Conservation (phyloP, 2,888 invertebrate species). For the Synergus laeviventris region DNA sequence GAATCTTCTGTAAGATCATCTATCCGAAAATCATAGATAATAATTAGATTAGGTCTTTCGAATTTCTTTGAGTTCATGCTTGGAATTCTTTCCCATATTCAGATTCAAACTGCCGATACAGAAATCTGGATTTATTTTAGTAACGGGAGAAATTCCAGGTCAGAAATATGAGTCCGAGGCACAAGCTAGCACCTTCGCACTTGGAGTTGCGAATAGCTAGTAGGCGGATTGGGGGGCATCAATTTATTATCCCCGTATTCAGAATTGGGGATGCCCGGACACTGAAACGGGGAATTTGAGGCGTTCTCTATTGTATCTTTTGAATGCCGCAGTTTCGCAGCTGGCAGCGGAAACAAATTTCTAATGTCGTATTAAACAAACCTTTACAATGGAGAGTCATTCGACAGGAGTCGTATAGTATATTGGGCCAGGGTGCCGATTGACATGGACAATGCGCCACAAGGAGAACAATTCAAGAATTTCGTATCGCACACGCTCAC, state of each 20-base stretch:
- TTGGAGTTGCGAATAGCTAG: conserved; percentile 44
- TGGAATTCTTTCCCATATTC: neutral
- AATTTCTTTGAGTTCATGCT: neutral
- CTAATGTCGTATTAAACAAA: conserved; percentile 70
- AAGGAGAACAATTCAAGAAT: conserved; percentile 46
- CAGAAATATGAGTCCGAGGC: conserved; percentile 3
- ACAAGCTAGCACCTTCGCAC: conserved; percentile 10
- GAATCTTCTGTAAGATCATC: neutral
- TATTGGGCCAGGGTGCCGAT: conserved; percentile 51
- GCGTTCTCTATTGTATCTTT: conserved; percentile 64
- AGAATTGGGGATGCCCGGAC: conserved; percentile 44
- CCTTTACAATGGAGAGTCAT: conserved; percentile 63
- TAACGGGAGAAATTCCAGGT: conserved; percentile 13
- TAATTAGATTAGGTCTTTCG: neutral
- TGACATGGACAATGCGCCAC: conserved; percentile 50
- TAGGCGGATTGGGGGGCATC: conserved; percentile 49
- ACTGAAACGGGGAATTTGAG: conserved; percentile 62
- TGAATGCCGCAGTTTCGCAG: conserved; percentile 61
- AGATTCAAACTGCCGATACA: neutral
- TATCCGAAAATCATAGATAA: neutral
- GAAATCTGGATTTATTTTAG: neutral
- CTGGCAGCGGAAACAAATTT: conserved; percentile 70
- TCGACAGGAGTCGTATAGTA: conserved; percentile 58
- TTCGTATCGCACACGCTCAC: conserved; percentile 14
- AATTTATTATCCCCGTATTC: conserved; percentile 53